Evolutionary conservation across 35 echinoderm and acorn worm genomes (phyloP), one percentile per base, ranked within the genome.

Genomic region (Chiridota heheva): DNA sequence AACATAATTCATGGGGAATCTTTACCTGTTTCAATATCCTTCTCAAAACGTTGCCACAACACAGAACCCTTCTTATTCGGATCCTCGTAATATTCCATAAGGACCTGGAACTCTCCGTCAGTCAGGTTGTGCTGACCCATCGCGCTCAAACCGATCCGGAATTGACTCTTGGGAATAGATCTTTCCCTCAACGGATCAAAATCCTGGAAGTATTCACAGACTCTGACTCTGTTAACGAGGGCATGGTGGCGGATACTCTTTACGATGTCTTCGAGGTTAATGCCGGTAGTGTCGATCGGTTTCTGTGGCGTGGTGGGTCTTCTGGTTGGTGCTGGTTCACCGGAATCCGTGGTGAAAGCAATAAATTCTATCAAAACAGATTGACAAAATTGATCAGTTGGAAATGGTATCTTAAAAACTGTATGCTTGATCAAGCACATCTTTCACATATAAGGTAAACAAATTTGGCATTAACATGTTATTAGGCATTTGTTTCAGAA

Each of bases 21-120:
- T 82, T 58, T 51, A 97, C 94, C 94, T 81, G 88, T 91, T 29
- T 97, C 94, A 74, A 97, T 91, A 39, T 97, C 94, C 48, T 88
- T 91, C 27, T 97, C 88, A 91, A 97, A 97, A 0, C 75, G 63
- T 58, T 86, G 74, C 94, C 94, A 97, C 36, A 88, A 63, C 4
- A 97, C 89, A n/a, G 69, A 32, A 28, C 86, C 88, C 10, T 87
- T 76, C 35, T 88, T 88, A 59, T 78, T 28, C 0, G 92, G 92
- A 41, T 97, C 70, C 40, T 69, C 75, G 58, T 91, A 97, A 67
- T 78, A 57, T n/a, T 74, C 84, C 63, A 78, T 62, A 1, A 97
- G 81, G 0, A 84, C 94, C 41, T 91, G 82, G 46, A 87, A 91
- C 67, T 97, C 84, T 13, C 73, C 80, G 20, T 91, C 72, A 2